phyloP scores from a whole-genome alignment of 2,113 vertebrate species.

The Talpa occidentalis region DNA sequence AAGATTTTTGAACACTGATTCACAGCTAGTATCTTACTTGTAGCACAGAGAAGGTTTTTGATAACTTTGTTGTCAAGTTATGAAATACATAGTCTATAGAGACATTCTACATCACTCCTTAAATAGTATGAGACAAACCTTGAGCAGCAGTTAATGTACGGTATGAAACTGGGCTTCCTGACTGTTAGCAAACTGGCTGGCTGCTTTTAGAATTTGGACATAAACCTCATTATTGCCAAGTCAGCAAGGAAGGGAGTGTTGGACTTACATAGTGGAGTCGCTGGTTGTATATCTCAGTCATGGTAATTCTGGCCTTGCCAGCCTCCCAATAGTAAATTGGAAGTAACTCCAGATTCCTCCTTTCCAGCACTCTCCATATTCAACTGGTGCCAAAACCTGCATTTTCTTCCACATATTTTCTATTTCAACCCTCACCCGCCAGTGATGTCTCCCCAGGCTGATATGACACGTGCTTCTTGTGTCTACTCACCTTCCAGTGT shows the following conservation, averaged over 20 bases:
- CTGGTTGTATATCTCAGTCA: neutral
- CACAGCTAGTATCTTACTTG: constrained; percentile 43
- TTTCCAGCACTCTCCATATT: neutral
- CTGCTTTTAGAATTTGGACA: neutral
- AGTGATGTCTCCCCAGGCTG: neutral
- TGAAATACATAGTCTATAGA: neutral
- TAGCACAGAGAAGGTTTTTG: constrained; percentile 28
- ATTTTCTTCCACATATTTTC: neutral
- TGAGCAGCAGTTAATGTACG: neutral
- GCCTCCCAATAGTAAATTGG: neutral
- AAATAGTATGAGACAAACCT: neutral
- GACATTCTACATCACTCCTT: neutral
- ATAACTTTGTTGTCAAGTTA: constrained; percentile 35
- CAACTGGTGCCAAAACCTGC: neutral
- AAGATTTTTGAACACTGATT: constrained; percentile 60
- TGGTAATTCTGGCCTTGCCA: neutral
- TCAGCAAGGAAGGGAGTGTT: neutral
- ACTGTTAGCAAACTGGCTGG: neutral
- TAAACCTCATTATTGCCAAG: neutral
- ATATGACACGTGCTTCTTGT: neutral
- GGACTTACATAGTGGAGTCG: fast-evolving
- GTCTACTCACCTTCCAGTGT: neutral
- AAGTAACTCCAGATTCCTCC: neutral
- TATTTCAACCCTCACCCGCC: no score
- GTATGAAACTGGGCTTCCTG: neutral